Conservation (phyloP, 2,797 vertebrate species). For the Oceanodroma leucorhoa region DNA sequence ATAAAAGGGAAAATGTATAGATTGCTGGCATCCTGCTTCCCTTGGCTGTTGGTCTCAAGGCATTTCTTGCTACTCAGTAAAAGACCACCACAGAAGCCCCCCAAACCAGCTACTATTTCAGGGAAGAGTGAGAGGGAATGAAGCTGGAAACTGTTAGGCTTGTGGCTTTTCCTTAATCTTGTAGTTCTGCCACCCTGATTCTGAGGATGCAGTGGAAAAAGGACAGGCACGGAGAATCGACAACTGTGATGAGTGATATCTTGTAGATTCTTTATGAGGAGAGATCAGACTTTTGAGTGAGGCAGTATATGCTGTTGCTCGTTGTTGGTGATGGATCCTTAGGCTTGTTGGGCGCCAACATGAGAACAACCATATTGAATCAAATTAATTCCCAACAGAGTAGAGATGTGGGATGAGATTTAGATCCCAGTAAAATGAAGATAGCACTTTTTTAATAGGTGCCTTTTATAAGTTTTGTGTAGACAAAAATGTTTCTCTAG, state of each 20-base stretch:
- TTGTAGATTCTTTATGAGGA: not conserved
- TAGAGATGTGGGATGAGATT: not conserved
- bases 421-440: not conserved
- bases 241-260: not conserved
- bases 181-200: not conserved
- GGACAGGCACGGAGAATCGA: rapidly evolving
- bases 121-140: not conserved
- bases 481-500: not conserved
- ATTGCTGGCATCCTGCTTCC: not conserved
- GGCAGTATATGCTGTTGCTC: not conserved
- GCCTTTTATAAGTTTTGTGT: not conserved
- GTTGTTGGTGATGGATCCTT: not conserved
- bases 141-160: not conserved
- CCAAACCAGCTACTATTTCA: not conserved
- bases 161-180: not conserved
- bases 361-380: not conserved
- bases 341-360: not conserved
- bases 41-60: not conserved
- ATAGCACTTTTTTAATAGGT: not conserved
- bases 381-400: not conserved
- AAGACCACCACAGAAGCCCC: not conserved
- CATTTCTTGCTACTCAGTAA: not conserved
- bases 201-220: not conserved
- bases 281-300: not conserved
- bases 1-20: not conserved